phyloP scores from a whole-genome alignment of 1,140 invertebrate species.

The Camponotus vicinus region DNA sequence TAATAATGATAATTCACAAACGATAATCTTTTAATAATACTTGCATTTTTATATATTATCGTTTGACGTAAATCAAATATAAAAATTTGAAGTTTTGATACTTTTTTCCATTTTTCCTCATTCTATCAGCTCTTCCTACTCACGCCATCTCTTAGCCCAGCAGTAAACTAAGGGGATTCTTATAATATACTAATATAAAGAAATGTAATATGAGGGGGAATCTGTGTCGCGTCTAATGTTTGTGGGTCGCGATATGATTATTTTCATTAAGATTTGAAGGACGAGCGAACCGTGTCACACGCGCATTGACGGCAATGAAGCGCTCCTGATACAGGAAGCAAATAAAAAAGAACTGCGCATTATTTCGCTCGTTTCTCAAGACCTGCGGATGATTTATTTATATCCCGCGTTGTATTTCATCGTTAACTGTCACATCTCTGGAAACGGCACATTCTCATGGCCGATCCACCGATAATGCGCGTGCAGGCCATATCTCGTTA shows the following conservation, averaged over 20 bases:
- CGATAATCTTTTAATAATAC: not conserved
- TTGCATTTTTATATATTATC: not conserved
- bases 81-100: not conserved
- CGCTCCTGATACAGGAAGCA: conserved; percentile 12
- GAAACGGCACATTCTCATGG: conserved; percentile 36
- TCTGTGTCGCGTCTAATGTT: not conserved
- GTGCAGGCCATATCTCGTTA: conserved; percentile 28
- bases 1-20: not conserved
- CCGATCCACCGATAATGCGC: conserved; percentile 6
- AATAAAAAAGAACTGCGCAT: conserved; percentile 29
- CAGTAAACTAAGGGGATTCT: conserved; percentile 59
- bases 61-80: not conserved
- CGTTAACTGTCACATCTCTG: conserved; percentile 47
- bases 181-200: not conserved
- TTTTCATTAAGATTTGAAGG: conserved; percentile 40
- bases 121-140: conserved; percentile 63
- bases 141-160: conserved; percentile 76
- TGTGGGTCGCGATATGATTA: conserved; percentile 19
- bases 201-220: conserved; percentile 15
- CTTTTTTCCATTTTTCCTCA: not conserved
- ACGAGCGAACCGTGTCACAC: not conserved
- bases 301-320: not conserved
- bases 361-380: conserved; percentile 35
- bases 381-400: conserved; percentile 62
- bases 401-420: conserved; percentile 39